phyloP scores from a whole-genome alignment of 2,113 vertebrate species.

The Laticauda colubrina region DNA sequence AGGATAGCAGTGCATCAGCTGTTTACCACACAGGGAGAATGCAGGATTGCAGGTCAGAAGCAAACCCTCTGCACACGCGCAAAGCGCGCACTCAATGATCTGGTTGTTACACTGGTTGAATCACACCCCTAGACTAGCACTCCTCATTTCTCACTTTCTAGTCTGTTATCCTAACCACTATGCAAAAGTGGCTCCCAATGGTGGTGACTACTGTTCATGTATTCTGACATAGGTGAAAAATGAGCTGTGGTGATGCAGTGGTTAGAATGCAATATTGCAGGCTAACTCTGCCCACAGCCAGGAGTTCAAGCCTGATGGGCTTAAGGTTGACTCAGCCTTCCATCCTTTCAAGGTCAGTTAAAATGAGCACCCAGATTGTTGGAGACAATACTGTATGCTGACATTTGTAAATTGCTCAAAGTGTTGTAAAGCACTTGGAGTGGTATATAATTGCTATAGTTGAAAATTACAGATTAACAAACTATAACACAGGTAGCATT shows the following conservation, averaged over 20 bases:
- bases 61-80: no score
- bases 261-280: background rate
- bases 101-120: no score
- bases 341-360: background rate
- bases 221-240: background rate
- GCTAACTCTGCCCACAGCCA: no score
- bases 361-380: background rate
- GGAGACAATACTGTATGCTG: background rate
- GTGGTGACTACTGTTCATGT: background rate
- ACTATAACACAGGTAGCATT: background rate
- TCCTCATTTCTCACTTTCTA: background rate
- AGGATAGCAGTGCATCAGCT: no score
- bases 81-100: no score
- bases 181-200: background rate
- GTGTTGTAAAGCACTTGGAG: no score
- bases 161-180: background rate
- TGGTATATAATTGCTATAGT: background rate
- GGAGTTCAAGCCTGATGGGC: background rate
- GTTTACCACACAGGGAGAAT: no score
- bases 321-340: background rate
- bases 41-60: no score
- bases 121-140: background rate
- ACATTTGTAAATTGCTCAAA: no score
- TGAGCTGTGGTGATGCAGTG: background rate
- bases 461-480: background rate